Evolutionary conservation across 92 coral and sea anemone genomes (phyloP).

Genomic region (Parazoanthus atlanticus): DNA sequence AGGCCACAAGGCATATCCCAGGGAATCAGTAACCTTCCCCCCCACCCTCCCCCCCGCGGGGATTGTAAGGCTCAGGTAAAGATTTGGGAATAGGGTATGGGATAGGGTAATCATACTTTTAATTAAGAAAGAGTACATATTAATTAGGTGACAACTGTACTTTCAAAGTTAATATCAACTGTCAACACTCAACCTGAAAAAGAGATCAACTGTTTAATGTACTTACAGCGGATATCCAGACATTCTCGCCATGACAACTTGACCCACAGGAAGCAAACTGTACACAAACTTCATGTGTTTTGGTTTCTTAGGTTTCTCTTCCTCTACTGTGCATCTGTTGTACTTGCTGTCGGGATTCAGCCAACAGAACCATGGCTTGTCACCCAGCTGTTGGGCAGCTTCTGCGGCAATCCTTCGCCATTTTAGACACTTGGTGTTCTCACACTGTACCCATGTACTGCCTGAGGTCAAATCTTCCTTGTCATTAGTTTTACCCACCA

Average conservation of each 20-base stretch:
- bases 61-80: too few species aligned
- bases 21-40: too few species aligned
- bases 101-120: too few species aligned
- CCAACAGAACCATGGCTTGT: conserved; percentile 90
- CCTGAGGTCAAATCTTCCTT: conserved; percentile 17
- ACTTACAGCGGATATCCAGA: conserved; percentile 93
- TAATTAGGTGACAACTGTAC: too few species aligned
- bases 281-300: conserved; percentile 87
- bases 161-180: too few species aligned
- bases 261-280: conserved; percentile 81
- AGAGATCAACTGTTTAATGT: neutral
- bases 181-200: too few species aligned
- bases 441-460: conserved; percentile 91
- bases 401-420: conserved; percentile 89
- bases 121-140: too few species aligned
- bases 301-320: conserved; percentile 80
- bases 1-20: too few species aligned
- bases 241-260: conserved; percentile 91
- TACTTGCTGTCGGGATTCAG: conserved; percentile 72
- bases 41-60: too few species aligned
- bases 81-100: too few species aligned
- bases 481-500: neutral
- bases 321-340: conserved; percentile 76
- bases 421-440: conserved; percentile 77
- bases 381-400: conserved; percentile 68